Evolutionary conservation across 2,113 vertebrate species (phyloP), one percentile per base, ranked within the genome.

Genomic region (Calidris pygmaea): DNA sequence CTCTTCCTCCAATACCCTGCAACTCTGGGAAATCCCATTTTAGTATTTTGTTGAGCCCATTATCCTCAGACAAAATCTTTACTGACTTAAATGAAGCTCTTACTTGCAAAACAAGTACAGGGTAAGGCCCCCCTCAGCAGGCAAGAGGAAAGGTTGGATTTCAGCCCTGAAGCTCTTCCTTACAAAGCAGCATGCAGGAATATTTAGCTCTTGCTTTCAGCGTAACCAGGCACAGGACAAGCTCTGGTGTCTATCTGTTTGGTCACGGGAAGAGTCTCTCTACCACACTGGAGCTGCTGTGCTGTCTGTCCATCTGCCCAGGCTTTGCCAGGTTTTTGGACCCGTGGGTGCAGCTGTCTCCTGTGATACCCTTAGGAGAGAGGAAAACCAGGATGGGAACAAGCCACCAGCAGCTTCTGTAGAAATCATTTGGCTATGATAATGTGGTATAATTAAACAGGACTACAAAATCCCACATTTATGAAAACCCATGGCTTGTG

Each of bases 101-200:
- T 71, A 15, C 87, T 91, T 60, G 60, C 50, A 73, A 53, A 63
- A n/a, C 75, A 80, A 87, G 59, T 3, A 4, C 12, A 43, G 76
- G 68, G 45, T 18, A 73, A 86, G 76, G 79, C 60, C 48, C 48
- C 50, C 12, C 62, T 47, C 53, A 48, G 55, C 71, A 48, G 41
- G 70, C 35, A 16, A 27, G 52, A 82, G 52, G 34, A 89, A 74
- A 80, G 43, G 56, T 2, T 56, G 90, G 88, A 53, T 73, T 67
- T 65, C 53, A 17, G 88, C 66, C 37, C 53, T 14, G 1, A 59
- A 29, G 41, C 52, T 52, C 43, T 4, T 37, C 75, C 29, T 76
- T 34, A 21, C 0, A 0, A 32, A 50, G 65, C 13, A 35, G 13
- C 0, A 0, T 5, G 16, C 14, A 20, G 80, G 56, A 35, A 35